A percentile compares a stretch with the other conserved stretches of the same genome.
phyloP scores from a whole-genome alignment of 2,113 vertebrate species.

The Barbus barbus region DNA sequence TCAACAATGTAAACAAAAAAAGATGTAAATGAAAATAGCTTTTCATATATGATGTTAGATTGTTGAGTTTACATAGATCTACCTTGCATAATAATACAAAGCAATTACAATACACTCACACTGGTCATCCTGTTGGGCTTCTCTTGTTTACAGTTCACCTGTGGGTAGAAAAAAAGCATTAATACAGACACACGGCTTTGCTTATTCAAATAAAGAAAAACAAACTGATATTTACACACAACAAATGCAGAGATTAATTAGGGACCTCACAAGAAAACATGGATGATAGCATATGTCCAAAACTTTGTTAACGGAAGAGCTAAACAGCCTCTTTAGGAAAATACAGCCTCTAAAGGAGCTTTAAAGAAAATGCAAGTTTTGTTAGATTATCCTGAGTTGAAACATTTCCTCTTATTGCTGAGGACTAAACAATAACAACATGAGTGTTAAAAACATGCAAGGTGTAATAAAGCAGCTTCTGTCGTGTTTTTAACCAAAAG shows the following conservation, averaged over 20 bases:
- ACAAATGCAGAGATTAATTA: background rate
- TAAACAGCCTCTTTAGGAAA: no score
- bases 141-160: constrained; percentile 49
- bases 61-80: background rate
- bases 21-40: background rate
- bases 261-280: background rate
- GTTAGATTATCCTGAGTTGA: background rate
- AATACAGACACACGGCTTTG: background rate
- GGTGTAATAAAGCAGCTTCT: background rate
- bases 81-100: background rate
- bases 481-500: background rate
- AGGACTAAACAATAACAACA: background rate
- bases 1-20: background rate
- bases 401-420: background rate
- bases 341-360: background rate
- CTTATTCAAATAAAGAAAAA: background rate
- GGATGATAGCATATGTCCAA: background rate
- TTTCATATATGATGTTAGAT: background rate
- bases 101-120: constrained; percentile 57
- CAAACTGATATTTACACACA: background rate
- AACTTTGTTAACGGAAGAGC: background rate
- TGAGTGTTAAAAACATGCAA: background rate
- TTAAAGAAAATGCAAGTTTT: background rate
- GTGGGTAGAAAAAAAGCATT: background rate
- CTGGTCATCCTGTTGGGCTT: constrained; percentile 66